Evolutionary conservation across 2,113 vertebrate genomes (phyloP).

Genomic region (Coptodon rendalli): DNA sequence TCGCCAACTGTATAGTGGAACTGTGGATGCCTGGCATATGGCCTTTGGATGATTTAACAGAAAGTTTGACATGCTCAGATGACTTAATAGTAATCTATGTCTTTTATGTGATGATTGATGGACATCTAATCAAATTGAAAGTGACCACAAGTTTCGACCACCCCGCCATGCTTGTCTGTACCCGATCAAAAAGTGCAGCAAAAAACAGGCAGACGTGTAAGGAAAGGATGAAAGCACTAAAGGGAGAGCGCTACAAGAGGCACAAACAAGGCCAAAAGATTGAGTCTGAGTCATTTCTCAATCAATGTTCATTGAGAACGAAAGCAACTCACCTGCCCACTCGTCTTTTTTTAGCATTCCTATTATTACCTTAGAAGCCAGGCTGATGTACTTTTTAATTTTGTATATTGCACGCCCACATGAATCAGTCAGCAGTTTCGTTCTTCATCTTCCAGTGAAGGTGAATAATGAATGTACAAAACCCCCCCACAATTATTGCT

Average conservation of each 20-base stretch:
- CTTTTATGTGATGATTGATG: background rate
- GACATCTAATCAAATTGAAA: background rate
- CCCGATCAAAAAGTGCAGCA: background rate
- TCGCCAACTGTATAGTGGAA: slow-evolving; percentile 15
- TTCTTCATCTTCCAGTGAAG: background rate
- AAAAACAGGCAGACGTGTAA: background rate
- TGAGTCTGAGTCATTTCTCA: background rate
- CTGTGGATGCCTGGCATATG: slow-evolving; percentile 10
- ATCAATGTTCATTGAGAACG: background rate
- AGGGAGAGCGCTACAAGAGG: background rate
- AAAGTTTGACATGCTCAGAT: background rate
- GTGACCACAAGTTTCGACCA: background rate
- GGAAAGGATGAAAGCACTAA: background rate
- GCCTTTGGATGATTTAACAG: background rate
- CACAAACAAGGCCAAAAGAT: background rate
- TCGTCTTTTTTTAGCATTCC: background rate
- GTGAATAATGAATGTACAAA: background rate
- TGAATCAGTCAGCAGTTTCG: background rate
- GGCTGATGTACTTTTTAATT: background rate
- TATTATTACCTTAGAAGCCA: background rate
- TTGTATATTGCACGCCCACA: background rate
- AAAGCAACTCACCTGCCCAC: background rate
- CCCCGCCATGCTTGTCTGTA: background rate
- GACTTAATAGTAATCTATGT: background rate
- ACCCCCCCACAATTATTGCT: fast-evolving